Evolutionary conservation across 2,888 invertebrate species (phyloP), one percentile per base, ranked within the genome.

Genomic region (Eupithecia subumbrata): DNA sequence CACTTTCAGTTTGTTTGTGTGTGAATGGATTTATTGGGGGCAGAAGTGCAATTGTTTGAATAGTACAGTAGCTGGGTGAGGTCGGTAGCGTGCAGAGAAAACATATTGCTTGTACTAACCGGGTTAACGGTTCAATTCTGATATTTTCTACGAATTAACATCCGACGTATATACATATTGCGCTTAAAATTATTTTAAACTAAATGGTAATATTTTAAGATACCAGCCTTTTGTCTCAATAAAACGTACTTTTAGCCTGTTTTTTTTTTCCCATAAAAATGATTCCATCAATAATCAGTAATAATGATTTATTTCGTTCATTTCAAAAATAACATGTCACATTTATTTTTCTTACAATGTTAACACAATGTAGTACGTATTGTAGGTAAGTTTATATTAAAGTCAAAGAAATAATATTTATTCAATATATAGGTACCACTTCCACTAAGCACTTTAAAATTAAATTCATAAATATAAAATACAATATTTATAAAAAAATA

Each of bases 1-100:
- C 85, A 86, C 84, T 85, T 80, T 83, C 75, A 75, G 79, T 70
- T 82, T 76, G 77, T 76, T 82, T 76, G 77, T 76, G 75, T 78
- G 43, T 25, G 73, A 75, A 60, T 73, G n/a, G 73, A 73, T 73
- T 73, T 73, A 73, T 75, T 72, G 75, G 34, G 75, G 69, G 67
- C 72, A 75, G 63, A 69, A 72, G 34, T 72, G 76, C 76, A 72
- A 76, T 69, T 73, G 72, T 72, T 72, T 75, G 52, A 40, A 25
- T 37, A 67, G 64, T 64, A 18, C 34, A 34, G 64, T 64, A 34
- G 64, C 34, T 34, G 64, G 64, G 34, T 11, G 37, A n/a, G 14
- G 30, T 12, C 18, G 25, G 60, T 60, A 60, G n/a, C 56, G 22
- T 22, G 22, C n/a, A 52, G 60, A 60, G 22, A 56, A 22, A 22